phyloP scores from a whole-genome alignment of 2,113 vertebrate genomes.

The Stigmatopora argus region DNA sequence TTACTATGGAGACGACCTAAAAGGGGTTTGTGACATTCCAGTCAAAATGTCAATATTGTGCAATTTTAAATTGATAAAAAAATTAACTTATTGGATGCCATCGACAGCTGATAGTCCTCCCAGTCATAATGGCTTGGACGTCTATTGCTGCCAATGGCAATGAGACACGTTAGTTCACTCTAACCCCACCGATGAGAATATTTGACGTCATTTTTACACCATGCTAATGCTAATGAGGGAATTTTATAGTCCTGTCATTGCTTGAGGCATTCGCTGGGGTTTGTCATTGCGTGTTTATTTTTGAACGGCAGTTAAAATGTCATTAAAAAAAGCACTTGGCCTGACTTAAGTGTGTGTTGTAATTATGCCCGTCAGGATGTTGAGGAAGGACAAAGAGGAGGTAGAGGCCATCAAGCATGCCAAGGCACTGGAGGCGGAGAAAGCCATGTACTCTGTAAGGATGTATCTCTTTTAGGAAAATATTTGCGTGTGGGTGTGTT shows the following conservation, averaged over 20 bases:
- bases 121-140: no score
- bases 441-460: slow-evolving; percentile 97
- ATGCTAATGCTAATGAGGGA: not conserved
- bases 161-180: no score
- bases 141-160: no score
- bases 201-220: not conserved
- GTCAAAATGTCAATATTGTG: not conserved
- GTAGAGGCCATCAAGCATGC: slow-evolving; percentile 95
- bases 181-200: no score
- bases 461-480: not conserved
- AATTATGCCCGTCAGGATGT: slow-evolving; percentile 74
- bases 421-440: slow-evolving; percentile 93
- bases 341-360: not conserved
- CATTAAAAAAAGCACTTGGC: not conserved
- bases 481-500: not conserved
- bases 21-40: not conserved
- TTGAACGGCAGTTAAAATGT: not conserved
- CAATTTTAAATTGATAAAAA: not conserved
- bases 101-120: no score
- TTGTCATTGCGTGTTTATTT: not conserved
- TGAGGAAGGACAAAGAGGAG: slow-evolving; percentile 94
- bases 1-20: not conserved
- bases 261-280: not conserved
- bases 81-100: not conserved
- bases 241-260: not conserved